These are phyloP conservation scores for Sphenopsis melanotis DNA, from an alignment of 2,797 vertebrate genomes.

Conservation along the genomic window DNA sequence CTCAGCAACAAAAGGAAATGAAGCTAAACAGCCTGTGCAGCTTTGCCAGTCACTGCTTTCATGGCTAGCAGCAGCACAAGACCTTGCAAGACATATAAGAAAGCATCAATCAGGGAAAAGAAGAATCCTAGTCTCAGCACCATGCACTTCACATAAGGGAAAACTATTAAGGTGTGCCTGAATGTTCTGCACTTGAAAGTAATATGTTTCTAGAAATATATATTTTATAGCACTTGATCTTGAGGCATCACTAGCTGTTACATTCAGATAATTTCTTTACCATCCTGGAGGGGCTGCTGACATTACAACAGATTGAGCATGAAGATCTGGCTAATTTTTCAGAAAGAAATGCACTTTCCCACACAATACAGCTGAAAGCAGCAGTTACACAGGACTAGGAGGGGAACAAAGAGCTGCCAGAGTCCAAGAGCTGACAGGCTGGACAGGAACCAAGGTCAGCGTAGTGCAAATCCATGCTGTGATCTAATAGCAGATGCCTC, in stretches of 20 bases:
- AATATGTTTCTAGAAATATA: not conserved
- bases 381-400: not conserved
- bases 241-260: not conserved
- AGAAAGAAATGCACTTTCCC: not conserved
- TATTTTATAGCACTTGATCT: not conserved
- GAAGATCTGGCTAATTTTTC: conserved; percentile 47
- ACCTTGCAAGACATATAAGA: not conserved
- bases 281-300: conserved; percentile 31
- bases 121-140: not conserved
- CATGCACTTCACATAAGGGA: not conserved
- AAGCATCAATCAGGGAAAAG: not conserved
- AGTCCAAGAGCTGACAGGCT: not conserved
- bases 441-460: not conserved
- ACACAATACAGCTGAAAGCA: not conserved
- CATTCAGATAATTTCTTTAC: conserved; percentile 37
- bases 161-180: not conserved
- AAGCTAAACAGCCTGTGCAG: not conserved
- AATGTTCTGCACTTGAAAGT: conserved; percentile 43
- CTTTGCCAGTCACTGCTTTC: not conserved
- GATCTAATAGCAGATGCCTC: not conserved
- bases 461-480: not conserved
- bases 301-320: not conserved
- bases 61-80: not conserved
- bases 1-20: not conserved
- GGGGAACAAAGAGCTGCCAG: not conserved